Evolutionary conservation across 2,113 vertebrate genomes (phyloP).

Genomic region (Edolisoma coerulescens): DNA sequence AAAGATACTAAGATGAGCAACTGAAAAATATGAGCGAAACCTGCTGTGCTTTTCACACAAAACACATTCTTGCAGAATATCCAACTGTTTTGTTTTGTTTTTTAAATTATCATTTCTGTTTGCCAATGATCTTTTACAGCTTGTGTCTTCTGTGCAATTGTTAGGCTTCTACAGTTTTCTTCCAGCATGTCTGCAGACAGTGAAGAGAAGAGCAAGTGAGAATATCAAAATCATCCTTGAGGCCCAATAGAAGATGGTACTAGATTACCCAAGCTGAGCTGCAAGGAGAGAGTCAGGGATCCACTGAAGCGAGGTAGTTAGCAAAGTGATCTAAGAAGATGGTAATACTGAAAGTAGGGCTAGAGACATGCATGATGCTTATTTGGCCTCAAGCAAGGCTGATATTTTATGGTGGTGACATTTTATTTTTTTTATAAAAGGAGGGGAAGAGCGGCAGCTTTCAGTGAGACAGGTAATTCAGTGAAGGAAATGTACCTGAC

Average conservation of each 20-base stretch:
- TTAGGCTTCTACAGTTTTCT: not conserved
- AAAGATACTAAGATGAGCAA: slow-evolving; percentile 7
- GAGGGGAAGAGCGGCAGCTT: not conserved
- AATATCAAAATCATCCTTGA: not conserved
- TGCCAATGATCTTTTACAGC: not conserved
- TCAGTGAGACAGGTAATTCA: not conserved
- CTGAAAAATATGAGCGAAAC: not conserved
- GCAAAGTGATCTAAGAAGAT: not conserved
- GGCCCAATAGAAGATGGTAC: not conserved
- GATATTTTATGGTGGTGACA: not conserved
- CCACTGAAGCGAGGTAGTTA: not conserved
- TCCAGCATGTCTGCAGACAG: not conserved
- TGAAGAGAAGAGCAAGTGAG: not conserved
- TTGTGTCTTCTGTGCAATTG: not conserved
- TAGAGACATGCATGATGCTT: accelerated
- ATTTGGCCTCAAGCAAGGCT: not conserved
- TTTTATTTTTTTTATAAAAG: not conserved
- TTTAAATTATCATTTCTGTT: not conserved
- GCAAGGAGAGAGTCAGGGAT: not conserved
- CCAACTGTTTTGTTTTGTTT: not conserved
- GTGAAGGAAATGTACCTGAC: not conserved
- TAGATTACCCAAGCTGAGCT: not conserved
- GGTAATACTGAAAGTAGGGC: not conserved
- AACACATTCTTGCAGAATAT: not conserved
- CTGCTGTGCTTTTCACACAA: not conserved